phyloP scores from a whole-genome alignment of 2,113 vertebrate species.

The Potamarius usumacintae region DNA sequence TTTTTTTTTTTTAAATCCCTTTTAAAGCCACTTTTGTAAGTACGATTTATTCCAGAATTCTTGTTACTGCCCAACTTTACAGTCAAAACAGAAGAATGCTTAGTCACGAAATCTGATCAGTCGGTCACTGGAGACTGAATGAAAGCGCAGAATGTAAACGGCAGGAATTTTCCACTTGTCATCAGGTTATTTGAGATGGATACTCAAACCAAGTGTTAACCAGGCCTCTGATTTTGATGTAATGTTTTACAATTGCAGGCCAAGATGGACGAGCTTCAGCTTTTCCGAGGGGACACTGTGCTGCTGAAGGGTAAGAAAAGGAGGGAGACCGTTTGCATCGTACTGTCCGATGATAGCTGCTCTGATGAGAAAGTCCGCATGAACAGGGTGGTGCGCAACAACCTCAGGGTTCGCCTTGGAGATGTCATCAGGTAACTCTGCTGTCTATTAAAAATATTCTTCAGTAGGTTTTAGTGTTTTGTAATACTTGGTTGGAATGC shows the following conservation, averaged over 20 bases:
- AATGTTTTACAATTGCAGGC: slow-evolving; percentile 69
- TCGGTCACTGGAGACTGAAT: neutral
- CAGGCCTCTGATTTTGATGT: neutral
- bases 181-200: neutral
- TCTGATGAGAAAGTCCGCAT: slow-evolving; percentile 99
- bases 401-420: slow-evolving; percentile 91
- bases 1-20: neutral
- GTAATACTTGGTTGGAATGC: neutral
- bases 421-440: slow-evolving; percentile 89
- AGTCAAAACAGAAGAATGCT: neutral
- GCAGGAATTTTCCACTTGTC: neutral
- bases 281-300: slow-evolving; percentile 97
- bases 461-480: neutral
- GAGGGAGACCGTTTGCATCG: slow-evolving; percentile 95
- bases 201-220: neutral
- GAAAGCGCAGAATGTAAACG: neutral
- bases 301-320: slow-evolving; percentile 98
- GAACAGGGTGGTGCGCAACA: slow-evolving; percentile 98
- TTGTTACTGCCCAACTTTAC: neutral
- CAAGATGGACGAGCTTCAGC: slow-evolving; percentile 98
- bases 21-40: too few relatives aligned
- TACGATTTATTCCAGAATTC: neutral
- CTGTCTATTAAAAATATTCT: neutral
- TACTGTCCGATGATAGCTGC: slow-evolving; percentile 95
- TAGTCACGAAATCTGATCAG: neutral